Evolutionary conservation across 2,797 vertebrate genomes (phyloP), one percentile per base, ranked within the genome.

Genomic region (Scarus forsteni): DNA sequence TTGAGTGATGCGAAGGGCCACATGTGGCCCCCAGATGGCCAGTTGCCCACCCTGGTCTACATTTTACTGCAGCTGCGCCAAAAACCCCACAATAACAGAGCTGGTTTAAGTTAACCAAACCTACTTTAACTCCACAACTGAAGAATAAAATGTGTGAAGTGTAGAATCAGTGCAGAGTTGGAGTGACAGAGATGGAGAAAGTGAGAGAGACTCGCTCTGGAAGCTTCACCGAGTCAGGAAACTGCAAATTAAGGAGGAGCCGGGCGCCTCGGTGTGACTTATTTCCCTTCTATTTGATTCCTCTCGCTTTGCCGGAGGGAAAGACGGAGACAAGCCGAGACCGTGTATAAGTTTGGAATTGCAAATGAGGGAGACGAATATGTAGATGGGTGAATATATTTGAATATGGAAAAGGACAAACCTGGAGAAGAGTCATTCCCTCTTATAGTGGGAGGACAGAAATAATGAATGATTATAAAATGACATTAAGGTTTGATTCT

Each of bases 201-300:
- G 54, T 56, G 54, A 59, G 73, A 18, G 39, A 43, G 5, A 8
- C 48, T 0, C 7, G 34, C 48, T 34, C 60, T 46, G 54, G 55
- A 66, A 70, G 69, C 64, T 45, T 67, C 54, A 45, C 14, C 3
- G 43, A 67, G 53, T 68, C 60, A 19, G 73, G 70, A 87, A 87
- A 74, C 66, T 79, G 86, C 67, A 85, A 89, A 88, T 86, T 72
- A 75, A 79, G 70, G 66, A 79, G 81, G 75, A 79, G 60, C 57
- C 7, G 54, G n/a, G 66, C 7, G 42, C 54, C 39, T 36, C 15
- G 8, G 48, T 73, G 71, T 54, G 74, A 86, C 74, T 66, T 71
- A 71, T 79, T 84, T 79, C 75, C 27, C 64, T 66, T 83, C 73
- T 68, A 63, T 84, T 79, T 78, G 81, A 80, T 81, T 81, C 70